phyloP scores from a whole-genome alignment of 2,797 vertebrate genomes.

The Craterocephalus amniculus region DNA sequence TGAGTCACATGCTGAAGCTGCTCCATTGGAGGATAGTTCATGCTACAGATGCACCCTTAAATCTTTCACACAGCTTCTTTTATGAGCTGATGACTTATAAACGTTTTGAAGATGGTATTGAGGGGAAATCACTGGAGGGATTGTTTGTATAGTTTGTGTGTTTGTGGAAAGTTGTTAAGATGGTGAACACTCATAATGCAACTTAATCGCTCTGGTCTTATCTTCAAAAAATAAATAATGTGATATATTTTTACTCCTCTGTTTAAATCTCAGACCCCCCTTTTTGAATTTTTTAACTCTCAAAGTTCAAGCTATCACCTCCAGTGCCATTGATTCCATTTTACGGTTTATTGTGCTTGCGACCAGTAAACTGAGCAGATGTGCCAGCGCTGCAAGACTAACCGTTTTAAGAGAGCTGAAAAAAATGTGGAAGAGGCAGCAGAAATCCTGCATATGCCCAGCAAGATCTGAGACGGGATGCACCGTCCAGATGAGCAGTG shows the following conservation, averaged over 20 bases:
- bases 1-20: conserved; percentile 79
- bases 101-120: background rate
- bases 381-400: background rate
- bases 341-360: background rate
- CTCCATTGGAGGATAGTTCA: conserved; percentile 64
- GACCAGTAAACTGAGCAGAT: background rate
- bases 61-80: conserved; percentile 32
- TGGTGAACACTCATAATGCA: background rate
- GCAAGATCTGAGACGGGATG: conserved; percentile 53
- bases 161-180: background rate
- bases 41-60: conserved; percentile 44
- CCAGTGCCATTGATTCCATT: background rate
- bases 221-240: background rate
- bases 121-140: background rate
- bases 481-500: conserved; percentile 46
- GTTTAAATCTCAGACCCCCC: background rate
- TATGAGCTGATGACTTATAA: background rate
- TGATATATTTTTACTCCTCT: background rate
- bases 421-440: background rate
- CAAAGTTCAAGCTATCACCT: conserved; percentile 3
- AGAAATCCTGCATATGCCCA: conserved; percentile 13
- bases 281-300: background rate
- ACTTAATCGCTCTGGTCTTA: background rate
- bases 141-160: background rate
- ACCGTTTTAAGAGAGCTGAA: conserved; percentile 1